These are phyloP conservation scores for Callinectes sapidus DNA, from an alignment of 2,888 invertebrate species.

Conservation along the genomic window DNA sequence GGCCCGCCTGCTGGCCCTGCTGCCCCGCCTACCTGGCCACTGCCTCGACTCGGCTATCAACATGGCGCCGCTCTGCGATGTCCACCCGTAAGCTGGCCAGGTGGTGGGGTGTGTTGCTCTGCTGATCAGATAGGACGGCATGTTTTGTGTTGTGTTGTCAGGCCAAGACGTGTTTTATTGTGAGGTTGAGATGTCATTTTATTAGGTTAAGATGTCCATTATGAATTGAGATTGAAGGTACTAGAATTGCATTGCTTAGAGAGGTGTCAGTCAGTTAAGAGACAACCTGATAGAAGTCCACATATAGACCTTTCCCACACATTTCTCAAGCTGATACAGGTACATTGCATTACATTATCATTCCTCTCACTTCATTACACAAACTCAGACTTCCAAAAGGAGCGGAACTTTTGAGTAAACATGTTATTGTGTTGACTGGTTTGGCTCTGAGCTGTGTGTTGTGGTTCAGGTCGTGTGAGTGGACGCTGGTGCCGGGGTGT, in stretches of 20 bases:
- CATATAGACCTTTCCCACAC: no score
- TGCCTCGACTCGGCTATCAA: constrained; percentile 82
- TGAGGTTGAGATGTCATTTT: neutral
- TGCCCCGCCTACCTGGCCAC: constrained; percentile 82
- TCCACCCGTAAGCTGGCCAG: constrained; percentile 76
- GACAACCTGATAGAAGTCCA: no score
- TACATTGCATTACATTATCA: no score
- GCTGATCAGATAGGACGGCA: neutral
- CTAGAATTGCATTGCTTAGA: no score
- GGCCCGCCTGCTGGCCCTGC: constrained; percentile 80
- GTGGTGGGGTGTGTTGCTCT: neutral
- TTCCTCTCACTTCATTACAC: no score
- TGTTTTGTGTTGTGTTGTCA: neutral
- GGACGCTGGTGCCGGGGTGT: constrained; percentile 76
- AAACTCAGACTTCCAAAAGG: no score
- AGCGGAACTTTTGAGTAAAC: neutral
- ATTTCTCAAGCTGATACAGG: no score
- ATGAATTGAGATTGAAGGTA: no score
- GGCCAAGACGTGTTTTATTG: neutral
- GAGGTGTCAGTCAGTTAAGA: no score
- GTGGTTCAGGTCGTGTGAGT: constrained; percentile 74
- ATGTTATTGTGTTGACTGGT: neutral
- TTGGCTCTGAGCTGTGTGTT: neutral
- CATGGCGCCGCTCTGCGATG: constrained; percentile 81
- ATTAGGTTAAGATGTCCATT: neutral